Base-by-base conservation (phyloP, 2,113 vertebrate species). In the Cheilinus undulatus region DNA sequence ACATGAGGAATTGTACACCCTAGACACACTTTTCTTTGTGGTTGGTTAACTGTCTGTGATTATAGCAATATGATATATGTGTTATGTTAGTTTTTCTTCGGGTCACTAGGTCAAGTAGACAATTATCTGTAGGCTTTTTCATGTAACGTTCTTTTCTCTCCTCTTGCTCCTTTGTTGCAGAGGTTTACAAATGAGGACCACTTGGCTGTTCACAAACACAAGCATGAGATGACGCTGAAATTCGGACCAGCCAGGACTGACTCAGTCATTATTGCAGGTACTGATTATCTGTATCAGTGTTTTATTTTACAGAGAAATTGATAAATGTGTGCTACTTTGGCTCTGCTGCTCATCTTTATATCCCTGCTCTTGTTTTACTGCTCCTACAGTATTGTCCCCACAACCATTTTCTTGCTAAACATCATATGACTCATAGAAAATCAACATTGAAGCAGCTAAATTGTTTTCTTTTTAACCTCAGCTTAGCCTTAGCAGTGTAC, bases 121-220 rank as follows among this genome's bases (percentile, higher is more conserved):
- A 10, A 2, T 45, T 42, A 52, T 22, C 36, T 3, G 1, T 1
- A 38, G 42, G 48, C 62, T 23, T 6, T 64, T 80, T 74, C 30
- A 4, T 78, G 24, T 58, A 45, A 45, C 64, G 13, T 61, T n/a
- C 42, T 64, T 48, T 14, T 58, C 40, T 69, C 8, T 43, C 3
- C 75, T 78, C 13, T 80, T 40, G 40, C 69, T 73, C 17, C 38
- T 30, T 72, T 51, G 28, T 50, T 89, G 51, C 94, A 99, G 97
- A 95, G 97, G 91, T 99, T 99, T 90, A 99, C 97, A 78, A 99
- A 99, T 65, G 97, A 98, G 94, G 97, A 99, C 93, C 97, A 99
- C 92, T 95, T 99, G 94, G 95, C 97, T 17, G 97, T 99, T 66
- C 97, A 99, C 91, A 99, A 96, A 92, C 97, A 98, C 94, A 99